These are phyloP conservation scores for Aradophagus sp. DNA, from an alignment of 1,140 invertebrate species.

Conservation along the genomic window DNA sequence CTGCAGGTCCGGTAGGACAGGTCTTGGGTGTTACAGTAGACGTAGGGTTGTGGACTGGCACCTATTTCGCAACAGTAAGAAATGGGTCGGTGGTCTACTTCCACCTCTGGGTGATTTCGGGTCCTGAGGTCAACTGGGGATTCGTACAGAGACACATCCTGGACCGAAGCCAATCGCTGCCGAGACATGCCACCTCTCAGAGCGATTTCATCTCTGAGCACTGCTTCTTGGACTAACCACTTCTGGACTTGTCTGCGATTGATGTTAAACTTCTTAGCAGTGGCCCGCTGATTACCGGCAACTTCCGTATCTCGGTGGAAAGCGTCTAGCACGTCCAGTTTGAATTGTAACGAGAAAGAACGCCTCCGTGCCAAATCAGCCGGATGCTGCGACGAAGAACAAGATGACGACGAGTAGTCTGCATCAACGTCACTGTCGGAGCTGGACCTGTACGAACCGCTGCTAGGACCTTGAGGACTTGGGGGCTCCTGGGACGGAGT, in stretches of 20 bases:
- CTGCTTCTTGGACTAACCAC: conserved; percentile 77
- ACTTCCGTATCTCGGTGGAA: conserved; percentile 75
- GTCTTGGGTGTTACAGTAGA: conserved; percentile 39
- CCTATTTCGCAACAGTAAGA: conserved; percentile 51
- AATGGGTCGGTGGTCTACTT: conserved; percentile 43
- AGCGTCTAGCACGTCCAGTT: conserved; percentile 75
- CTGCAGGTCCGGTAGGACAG: conserved; percentile 38
- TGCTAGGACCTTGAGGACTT: conserved; percentile 60
- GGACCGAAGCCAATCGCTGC: conserved; percentile 65
- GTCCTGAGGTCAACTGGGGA: conserved; percentile 75
- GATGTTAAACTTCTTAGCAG: conserved; percentile 78
- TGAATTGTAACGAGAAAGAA: conserved; percentile 76
- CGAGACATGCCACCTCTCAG: conserved; percentile 65
- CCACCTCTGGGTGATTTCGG: conserved; percentile 41
- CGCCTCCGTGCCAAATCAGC: conserved; percentile 67
- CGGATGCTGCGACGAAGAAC: conserved; percentile 9
- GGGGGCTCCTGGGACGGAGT: conserved; percentile 58
- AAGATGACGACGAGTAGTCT: conserved; percentile 31
- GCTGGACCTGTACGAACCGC: conserved; percentile 60
- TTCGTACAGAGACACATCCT: conserved; percentile 60
- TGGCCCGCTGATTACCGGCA: conserved; percentile 78
- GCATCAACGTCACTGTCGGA: conserved; percentile 69
- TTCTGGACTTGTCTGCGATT: conserved; percentile 80
- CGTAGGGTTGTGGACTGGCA: conserved; percentile 24
- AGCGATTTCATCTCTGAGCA: conserved; percentile 71